Evolutionary conservation across 1,140 invertebrate species (phyloP).

Genomic region (Caerostris extrusa): DNA sequence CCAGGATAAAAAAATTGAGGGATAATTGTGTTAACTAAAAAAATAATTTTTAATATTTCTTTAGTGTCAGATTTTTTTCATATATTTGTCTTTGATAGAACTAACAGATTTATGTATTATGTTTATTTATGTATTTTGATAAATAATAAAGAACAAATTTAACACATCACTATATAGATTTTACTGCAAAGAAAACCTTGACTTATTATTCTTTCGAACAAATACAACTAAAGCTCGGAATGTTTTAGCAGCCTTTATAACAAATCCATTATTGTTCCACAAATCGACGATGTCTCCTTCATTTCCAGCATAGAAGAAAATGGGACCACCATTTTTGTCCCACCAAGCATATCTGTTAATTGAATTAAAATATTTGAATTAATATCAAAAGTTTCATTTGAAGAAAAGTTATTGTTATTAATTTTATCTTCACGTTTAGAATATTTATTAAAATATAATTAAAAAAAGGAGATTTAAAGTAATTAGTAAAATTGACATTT

Average conservation of each 20-base stretch:
- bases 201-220: too few species aligned
- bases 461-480: neutral
- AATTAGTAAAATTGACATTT: neutral
- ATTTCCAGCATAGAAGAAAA: slow-evolving; percentile 83
- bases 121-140: too few species aligned
- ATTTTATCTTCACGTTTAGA: neutral
- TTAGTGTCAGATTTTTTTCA: too few species aligned
- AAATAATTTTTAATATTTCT: too few species aligned
- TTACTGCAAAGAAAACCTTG: too few species aligned
- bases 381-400: neutral
- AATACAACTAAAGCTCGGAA: slow-evolving; percentile 81
- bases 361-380: neutral
- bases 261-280: slow-evolving; percentile 81
- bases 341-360: slow-evolving; percentile 80
- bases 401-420: neutral
- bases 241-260: slow-evolving; percentile 81
- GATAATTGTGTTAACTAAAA: too few species aligned
- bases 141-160: too few species aligned
- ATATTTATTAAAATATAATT: neutral
- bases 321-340: slow-evolving; percentile 81
- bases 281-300: slow-evolving; percentile 81
- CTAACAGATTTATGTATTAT: too few species aligned
- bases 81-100: too few species aligned
- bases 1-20: too few species aligned
- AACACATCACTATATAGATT: too few species aligned